Evolutionary conservation across 2,888 invertebrate species (phyloP).

Genomic region (Caenorhabditis panamensis): DNA sequence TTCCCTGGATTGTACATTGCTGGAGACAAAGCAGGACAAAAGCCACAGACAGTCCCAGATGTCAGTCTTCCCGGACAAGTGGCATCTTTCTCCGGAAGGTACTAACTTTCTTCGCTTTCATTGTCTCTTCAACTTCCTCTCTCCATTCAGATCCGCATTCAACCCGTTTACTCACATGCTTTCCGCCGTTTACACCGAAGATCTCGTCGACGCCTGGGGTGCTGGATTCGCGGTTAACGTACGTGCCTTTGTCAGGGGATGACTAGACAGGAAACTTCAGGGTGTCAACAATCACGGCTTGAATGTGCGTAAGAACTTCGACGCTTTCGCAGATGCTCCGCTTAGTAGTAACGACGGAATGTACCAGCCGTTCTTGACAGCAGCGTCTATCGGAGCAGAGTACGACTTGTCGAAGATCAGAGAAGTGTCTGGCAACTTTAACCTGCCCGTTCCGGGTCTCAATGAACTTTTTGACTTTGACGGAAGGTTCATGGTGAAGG

Average conservation of each 20-base stretch:
- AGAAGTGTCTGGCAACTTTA: slow-evolving; percentile 74
- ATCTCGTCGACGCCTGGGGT: slow-evolving; percentile 78
- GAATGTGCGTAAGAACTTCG: slow-evolving; percentile 74
- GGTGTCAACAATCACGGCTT: slow-evolving; percentile 76
- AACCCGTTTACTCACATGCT: slow-evolving; percentile 77
- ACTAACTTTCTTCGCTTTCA: not conserved
- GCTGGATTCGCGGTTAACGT: slow-evolving; percentile 76
- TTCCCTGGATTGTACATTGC: slow-evolving; percentile 76
- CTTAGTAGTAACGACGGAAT: slow-evolving; percentile 67
- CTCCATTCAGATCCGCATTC: slow-evolving; percentile 70
- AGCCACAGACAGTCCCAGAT: slow-evolving; percentile 74
- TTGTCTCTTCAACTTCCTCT: not conserved
- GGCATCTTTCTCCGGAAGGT: slow-evolving; percentile 73
- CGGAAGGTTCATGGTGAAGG: slow-evolving; percentile 74
- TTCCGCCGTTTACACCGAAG: slow-evolving; percentile 74
- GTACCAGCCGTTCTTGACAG: slow-evolving; percentile 73
- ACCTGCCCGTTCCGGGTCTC: slow-evolving; percentile 73
- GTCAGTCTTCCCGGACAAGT: slow-evolving; percentile 73
- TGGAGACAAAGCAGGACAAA: slow-evolving; percentile 75
- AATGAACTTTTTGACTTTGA: slow-evolving; percentile 78
- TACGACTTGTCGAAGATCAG: slow-evolving; percentile 74
- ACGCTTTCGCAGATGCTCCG: slow-evolving; percentile 74
- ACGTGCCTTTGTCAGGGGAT: slow-evolving; percentile 21
- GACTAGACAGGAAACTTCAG: slow-evolving; percentile 52
- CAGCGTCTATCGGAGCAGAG: slow-evolving; percentile 71